These are phyloP conservation scores for Chroicocephalus ridibundus DNA, from an alignment of 2,113 vertebrate species.

Conservation along the genomic window DNA sequence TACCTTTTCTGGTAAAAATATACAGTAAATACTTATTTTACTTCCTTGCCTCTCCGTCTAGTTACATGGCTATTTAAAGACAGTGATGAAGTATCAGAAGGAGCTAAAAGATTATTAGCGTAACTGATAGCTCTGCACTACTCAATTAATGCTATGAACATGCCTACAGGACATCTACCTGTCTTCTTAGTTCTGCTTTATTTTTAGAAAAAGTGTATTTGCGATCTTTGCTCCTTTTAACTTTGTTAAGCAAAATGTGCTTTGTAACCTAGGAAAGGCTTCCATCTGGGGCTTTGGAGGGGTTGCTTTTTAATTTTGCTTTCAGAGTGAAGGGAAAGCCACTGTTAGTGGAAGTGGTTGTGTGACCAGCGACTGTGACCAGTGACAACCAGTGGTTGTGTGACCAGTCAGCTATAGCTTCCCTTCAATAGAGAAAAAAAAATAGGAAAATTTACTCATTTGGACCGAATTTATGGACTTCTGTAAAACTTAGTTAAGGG, in stretches of 20 bases:
- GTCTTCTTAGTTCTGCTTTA: not conserved
- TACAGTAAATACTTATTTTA: constrained; percentile 14
- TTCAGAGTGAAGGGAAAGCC: not conserved
- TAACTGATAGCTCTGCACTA: constrained; percentile 60
- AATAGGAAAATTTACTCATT: not conserved
- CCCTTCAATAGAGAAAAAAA: not conserved
- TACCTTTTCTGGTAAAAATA: constrained; percentile 33
- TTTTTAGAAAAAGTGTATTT: constrained; percentile 20
- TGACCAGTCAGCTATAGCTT: not conserved
- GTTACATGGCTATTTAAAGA: constrained; percentile 2
- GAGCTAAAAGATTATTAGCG: constrained; percentile 58
- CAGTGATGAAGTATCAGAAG: not conserved
- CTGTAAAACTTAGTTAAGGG: not conserved
- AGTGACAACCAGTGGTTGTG: not conserved
- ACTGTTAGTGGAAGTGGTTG: not conserved
- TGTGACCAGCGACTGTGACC: not conserved
- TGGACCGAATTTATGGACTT: not conserved
- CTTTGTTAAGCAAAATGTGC: not conserved
- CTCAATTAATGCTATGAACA: constrained; percentile 26
- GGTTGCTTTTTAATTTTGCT: not conserved
- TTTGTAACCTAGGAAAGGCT: not conserved
- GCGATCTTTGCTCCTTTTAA: constrained; percentile 9
- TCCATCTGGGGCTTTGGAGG: not conserved
- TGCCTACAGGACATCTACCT: constrained; percentile 54
- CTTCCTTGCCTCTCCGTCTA: constrained; percentile 23